Conservation (phyloP, 1,140 invertebrate species). For the Drosophila melanica region DNA sequence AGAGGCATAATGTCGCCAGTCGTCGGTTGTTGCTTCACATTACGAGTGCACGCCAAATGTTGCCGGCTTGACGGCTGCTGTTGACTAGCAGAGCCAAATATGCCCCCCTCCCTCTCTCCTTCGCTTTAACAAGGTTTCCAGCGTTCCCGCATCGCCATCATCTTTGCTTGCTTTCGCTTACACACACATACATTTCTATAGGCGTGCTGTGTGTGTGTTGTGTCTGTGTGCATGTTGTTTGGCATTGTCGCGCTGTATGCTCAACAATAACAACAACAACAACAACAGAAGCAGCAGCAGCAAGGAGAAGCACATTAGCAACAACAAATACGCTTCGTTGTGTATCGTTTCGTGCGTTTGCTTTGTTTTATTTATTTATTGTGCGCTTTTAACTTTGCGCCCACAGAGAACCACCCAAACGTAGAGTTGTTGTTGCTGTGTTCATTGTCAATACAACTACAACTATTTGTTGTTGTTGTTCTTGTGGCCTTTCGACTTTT, state of each 20-base stretch:
- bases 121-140: neutral
- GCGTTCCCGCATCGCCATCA: conserved; percentile 19
- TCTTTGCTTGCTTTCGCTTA: conserved; percentile 21
- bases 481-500: conserved; percentile 76
- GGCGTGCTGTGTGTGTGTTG: neutral
- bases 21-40: conserved; percentile 64
- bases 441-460: conserved; percentile 69
- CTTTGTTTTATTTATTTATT: conserved; percentile 79
- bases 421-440: conserved; percentile 12
- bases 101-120: conserved; percentile 1
- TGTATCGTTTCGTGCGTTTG: conserved; percentile 71
- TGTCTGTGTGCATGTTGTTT: conserved; percentile 9
- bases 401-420: neutral
- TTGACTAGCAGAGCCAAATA: conserved; percentile 11
- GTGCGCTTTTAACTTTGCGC: conserved; percentile 55
- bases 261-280: neutral
- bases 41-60: conserved; percentile 40
- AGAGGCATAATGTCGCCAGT: conserved; percentile 39
- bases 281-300: conserved; percentile 1
- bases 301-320: conserved; percentile 29
- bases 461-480: conserved; percentile 41
- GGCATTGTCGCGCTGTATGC: conserved; percentile 4
- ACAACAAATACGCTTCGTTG: conserved; percentile 24
- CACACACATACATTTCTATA: neutral
- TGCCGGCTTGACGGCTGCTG: conserved; percentile 24